These are phyloP conservation scores for Mesoclemmys tuberculata DNA, from an alignment of 2,113 vertebrate species.

Conservation along the genomic window DNA sequence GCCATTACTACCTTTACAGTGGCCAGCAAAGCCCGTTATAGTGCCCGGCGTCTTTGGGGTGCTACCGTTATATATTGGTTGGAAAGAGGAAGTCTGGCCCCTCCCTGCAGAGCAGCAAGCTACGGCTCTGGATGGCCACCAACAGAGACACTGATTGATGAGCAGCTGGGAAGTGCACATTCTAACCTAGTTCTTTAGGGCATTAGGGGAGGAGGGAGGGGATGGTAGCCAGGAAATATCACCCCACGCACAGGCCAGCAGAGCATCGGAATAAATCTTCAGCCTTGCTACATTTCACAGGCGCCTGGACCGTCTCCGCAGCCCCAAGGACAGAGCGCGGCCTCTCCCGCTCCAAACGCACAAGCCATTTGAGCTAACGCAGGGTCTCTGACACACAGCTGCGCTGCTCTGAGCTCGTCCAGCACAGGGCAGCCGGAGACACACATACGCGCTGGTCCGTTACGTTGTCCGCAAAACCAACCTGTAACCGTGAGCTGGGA, in stretches of 20 bases:
- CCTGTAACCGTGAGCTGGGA: conserved; percentile 69
- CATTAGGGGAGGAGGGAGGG: background rate
- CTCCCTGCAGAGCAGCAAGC: background rate
- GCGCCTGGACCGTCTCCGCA: background rate
- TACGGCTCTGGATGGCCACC: background rate
- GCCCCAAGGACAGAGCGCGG: background rate
- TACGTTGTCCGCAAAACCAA: background rate
- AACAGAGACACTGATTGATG: no score
- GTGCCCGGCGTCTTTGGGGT: background rate
- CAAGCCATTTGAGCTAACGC: background rate
- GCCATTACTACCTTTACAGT: background rate
- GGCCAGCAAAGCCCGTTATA: background rate
- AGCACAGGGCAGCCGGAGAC: background rate
- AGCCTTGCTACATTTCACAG: background rate
- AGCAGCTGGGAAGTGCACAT: background rate
- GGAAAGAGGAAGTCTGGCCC: background rate
- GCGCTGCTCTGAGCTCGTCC: background rate
- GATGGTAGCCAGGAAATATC: background rate
- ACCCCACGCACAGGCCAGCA: background rate
- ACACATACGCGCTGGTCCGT: background rate
- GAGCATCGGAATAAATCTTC: background rate
- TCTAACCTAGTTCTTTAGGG: background rate
- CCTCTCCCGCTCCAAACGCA: background rate
- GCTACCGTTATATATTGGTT: background rate
- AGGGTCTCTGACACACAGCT: background rate